Evolutionary conservation across 2,888 invertebrate genomes (phyloP).

Genomic region (Colletes collaris): DNA sequence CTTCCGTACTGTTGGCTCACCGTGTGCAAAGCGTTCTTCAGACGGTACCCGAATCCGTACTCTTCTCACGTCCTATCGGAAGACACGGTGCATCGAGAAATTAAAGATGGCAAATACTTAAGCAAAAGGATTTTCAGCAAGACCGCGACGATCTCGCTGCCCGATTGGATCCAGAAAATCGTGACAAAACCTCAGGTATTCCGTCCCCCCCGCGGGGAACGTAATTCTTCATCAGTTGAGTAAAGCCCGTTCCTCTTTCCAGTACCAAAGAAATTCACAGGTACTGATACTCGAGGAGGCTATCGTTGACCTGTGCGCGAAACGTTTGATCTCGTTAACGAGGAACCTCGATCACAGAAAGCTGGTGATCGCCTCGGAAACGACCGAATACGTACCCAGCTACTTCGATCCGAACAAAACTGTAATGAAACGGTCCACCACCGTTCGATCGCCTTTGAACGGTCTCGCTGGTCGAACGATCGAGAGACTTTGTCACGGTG

Average conservation of each 20-base stretch:
- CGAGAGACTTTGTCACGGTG: conserved; percentile 42
- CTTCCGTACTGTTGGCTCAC: conserved; percentile 48
- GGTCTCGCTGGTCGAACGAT: conserved; percentile 49
- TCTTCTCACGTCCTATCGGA: conserved; percentile 58
- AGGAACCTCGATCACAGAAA: conserved; percentile 56
- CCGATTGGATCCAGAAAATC: conserved; percentile 13
- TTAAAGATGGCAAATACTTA: conserved; percentile 43
- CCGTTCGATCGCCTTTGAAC: conserved; percentile 41
- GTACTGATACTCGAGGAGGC: conserved; percentile 56
- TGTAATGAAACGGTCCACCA: conserved; percentile 52
- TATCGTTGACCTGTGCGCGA: conserved; percentile 42
- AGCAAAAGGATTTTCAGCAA: conserved; percentile 40
- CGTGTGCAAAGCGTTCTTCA: conserved; percentile 53
- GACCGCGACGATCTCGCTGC: conserved; percentile 30
- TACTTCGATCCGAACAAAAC: conserved; percentile 55
- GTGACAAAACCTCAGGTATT: conserved; percentile 43
- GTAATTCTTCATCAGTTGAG: background rate
- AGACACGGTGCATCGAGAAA: conserved; percentile 54
- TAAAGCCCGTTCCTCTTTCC: background rate
- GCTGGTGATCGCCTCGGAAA: conserved; percentile 50
- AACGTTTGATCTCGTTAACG: conserved; percentile 60
- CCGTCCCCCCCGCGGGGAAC: too few species aligned
- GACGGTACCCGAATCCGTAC: conserved; percentile 54
- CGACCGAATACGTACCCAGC: conserved; percentile 44
- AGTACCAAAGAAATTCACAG: conserved; percentile 12